phyloP scores from a whole-genome alignment of 2,113 vertebrate genomes.

The Himantopus leucocephalus region DNA sequence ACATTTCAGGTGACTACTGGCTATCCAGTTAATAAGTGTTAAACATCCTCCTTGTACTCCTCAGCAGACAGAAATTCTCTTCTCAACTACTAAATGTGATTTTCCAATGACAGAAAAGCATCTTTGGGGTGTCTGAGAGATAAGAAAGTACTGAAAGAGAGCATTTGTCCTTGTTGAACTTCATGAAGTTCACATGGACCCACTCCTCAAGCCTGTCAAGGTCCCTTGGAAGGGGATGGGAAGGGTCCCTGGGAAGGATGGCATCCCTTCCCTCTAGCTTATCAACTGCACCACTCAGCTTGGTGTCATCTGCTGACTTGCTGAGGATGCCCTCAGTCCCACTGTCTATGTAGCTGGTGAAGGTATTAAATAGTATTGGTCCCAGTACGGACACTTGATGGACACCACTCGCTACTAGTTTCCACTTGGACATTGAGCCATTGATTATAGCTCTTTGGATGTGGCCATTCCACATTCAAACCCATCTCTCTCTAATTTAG shows the following conservation, averaged over 20 bases:
- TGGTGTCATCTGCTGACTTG: neutral
- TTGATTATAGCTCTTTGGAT: neutral
- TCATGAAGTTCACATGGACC: neutral
- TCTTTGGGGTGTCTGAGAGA: neutral
- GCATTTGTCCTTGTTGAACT: neutral
- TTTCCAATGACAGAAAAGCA: neutral
- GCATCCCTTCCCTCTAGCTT: neutral
- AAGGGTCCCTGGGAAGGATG: neutral
- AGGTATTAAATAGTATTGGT: neutral
- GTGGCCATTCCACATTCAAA: neutral
- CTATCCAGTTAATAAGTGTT: neutral
- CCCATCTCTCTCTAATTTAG: neutral
- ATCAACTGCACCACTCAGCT: neutral
- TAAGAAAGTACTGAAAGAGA: neutral
- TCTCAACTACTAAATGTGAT: neutral
- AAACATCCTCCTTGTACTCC: neutral
- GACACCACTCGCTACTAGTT: neutral
- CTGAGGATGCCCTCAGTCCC: neutral
- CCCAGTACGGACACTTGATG: neutral
- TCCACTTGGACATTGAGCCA: neutral
- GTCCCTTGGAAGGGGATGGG: no score
- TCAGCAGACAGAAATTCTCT: neutral
- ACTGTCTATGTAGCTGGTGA: neutral
- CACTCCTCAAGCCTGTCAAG: neutral
- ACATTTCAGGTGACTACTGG: neutral